Evolutionary conservation across 2,113 vertebrate genomes (phyloP).

Genomic region (Microtus montanus): DNA sequence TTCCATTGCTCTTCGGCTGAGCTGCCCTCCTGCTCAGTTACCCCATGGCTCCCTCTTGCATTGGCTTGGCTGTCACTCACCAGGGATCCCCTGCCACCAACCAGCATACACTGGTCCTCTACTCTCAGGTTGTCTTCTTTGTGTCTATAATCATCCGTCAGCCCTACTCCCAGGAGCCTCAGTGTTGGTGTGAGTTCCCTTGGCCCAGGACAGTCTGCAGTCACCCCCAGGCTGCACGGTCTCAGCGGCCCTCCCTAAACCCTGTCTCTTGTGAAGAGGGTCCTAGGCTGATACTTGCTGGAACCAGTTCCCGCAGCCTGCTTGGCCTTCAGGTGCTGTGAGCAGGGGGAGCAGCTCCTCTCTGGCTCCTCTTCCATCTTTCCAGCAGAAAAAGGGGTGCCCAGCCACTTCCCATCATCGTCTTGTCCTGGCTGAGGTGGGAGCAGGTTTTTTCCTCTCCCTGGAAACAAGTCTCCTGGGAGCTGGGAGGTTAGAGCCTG

Average conservation of each 20-base stretch:
- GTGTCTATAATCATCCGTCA: neutral
- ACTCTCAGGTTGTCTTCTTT: rapidly evolving
- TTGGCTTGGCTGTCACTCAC: neutral
- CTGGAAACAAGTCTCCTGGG: neutral
- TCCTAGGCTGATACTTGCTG: neutral
- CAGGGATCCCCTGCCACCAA: neutral
- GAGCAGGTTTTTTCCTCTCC: neutral
- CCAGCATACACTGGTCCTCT: neutral
- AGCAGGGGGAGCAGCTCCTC: rapidly evolving
- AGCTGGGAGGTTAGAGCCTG: conserved; percentile 51
- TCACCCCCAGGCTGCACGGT: rapidly evolving
- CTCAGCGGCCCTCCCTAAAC: neutral
- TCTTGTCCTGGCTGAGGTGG: neutral
- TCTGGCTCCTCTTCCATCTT: neutral
- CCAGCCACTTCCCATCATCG: rapidly evolving
- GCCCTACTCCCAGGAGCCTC: neutral
- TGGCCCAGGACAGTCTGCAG: neutral
- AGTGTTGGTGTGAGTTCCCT: neutral
- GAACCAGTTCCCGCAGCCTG: neutral
- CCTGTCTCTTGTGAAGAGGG: neutral
- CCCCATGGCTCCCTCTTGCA: neutral
- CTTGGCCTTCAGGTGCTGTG: neutral
- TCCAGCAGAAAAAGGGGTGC: neutral
- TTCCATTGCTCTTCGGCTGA: rapidly evolving
- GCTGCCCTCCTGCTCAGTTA: neutral